Evolutionary conservation across 2,888 invertebrate species (phyloP).

Genomic region (Eilema depressum): DNA sequence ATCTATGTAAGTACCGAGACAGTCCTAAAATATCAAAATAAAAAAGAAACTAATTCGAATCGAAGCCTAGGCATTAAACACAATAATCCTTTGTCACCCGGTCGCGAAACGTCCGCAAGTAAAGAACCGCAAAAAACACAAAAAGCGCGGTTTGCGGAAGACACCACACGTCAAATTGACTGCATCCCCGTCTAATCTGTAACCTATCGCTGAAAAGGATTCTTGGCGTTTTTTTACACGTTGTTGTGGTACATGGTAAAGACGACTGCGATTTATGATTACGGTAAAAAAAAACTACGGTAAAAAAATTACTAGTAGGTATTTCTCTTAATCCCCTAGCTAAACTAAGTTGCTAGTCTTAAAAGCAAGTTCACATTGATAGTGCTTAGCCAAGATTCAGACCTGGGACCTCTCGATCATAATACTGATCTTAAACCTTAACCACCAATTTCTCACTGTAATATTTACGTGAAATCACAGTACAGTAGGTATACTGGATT

Average conservation of each 20-base stretch:
- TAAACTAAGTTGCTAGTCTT: no score
- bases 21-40: not conserved
- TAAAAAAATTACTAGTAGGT: no score
- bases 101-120: conserved; percentile 57
- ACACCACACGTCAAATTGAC: conserved; percentile 78
- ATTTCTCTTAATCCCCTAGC: no score
- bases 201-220: conserved; percentile 83
- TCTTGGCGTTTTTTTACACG: conserved; percentile 75
- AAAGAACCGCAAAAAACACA: conserved; percentile 60
- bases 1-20: no score
- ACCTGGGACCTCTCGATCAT: no score
- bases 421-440: no score
- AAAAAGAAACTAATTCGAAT: not conserved
- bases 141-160: conserved; percentile 75
- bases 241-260: conserved; percentile 56
- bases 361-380: no score
- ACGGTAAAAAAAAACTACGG: not conserved
- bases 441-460: no score
- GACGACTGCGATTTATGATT: conserved; percentile 27
- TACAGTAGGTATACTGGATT: no score
- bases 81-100: conserved; percentile 40
- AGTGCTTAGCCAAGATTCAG: no score
- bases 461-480: no score
- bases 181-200: conserved; percentile 81
- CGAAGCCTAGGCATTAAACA: conserved; percentile 21